Evolutionary conservation across 2,113 vertebrate species (phyloP).

Genomic region (Xiphophorus maculatus): DNA sequence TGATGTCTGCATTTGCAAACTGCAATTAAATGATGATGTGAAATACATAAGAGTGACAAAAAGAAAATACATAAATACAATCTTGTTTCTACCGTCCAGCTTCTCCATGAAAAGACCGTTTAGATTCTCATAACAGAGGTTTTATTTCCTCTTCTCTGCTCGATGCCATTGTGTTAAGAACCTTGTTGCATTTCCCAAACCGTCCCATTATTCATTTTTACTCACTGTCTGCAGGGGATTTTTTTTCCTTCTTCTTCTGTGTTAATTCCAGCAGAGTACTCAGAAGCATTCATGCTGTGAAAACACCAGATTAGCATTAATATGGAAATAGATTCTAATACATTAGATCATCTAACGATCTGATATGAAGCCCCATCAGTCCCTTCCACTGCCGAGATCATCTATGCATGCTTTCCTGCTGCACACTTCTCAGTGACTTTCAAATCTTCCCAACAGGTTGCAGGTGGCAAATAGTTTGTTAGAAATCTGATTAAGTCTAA

Average conservation of each 20-base stretch:
- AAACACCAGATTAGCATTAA: conserved; percentile 28
- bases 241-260: background rate
- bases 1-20: too few species aligned
- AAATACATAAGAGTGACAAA: too few species aligned
- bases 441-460: conserved; percentile 58
- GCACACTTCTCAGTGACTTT: conserved; percentile 40
- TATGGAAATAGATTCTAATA: conserved; percentile 33
- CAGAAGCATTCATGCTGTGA: conserved; percentile 1
- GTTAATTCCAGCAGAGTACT: background rate
- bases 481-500: conserved; percentile 66
- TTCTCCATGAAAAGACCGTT: background rate
- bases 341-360: conserved; percentile 12
- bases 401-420: conserved; percentile 39
- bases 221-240: background rate
- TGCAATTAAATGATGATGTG: too few species aligned
- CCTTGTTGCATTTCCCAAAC: background rate
- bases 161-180: background rate
- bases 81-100: background rate
- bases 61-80: too few species aligned
- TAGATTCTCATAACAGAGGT: background rate
- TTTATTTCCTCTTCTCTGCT: too few species aligned
- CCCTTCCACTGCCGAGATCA: conserved; percentile 12
- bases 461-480: conserved; percentile 65
- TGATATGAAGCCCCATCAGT: conserved; percentile 50
- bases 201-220: background rate